Evolutionary conservation across 1,140 invertebrate species (phyloP), one percentile per base, ranked within the genome.

Genomic region (Muscidifurax raptorellus): DNA sequence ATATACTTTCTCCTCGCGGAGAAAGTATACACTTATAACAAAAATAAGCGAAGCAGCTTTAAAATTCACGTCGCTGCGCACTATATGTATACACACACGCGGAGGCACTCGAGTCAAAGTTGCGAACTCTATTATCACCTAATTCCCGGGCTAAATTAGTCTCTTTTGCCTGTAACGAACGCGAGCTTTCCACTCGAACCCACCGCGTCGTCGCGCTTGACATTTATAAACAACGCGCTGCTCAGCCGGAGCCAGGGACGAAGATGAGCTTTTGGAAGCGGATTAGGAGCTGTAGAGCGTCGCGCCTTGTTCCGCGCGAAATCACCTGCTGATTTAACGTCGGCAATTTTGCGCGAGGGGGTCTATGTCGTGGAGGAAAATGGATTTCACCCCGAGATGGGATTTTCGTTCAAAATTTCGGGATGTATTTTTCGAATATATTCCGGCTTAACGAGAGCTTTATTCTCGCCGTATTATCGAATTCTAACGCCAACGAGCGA

Each of bases 181-280:
- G 44, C 44, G 25, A 59, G 75, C 59, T 77, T 77, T 77, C 75
- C 72, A 44, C 32, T 28, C 75, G 75, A 47, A 27, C 71, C 28
- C 47, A 15, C 40, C 30, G 15, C 22, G 6, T 4, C 18, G 72
- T 3, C 75, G 22, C 44, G 22, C 44, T 52, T 59, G 76, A 64
- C 76, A 18, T 78, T 30, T 78, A 64, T 64, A 78, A 59, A 78
- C 76, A 78, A 78, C 30, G 4, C 72, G 7, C 18, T 7, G 67
- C 27, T 28, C 0, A 27, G 18, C 27, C 27, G 15, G 52, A 69
- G 25, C 2, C n/a, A 67, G 47, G 18, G 64, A 67, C 22, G 25
- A 67, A 69, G 66, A 69, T 30, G 66, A 69, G 52, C 52, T 59
- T 59, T 59, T 59, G 52, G 52, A 18, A 59, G 66, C 66, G 66